phyloP scores from a whole-genome alignment of 2,888 invertebrate genomes.

The Nudaria mundana region DNA sequence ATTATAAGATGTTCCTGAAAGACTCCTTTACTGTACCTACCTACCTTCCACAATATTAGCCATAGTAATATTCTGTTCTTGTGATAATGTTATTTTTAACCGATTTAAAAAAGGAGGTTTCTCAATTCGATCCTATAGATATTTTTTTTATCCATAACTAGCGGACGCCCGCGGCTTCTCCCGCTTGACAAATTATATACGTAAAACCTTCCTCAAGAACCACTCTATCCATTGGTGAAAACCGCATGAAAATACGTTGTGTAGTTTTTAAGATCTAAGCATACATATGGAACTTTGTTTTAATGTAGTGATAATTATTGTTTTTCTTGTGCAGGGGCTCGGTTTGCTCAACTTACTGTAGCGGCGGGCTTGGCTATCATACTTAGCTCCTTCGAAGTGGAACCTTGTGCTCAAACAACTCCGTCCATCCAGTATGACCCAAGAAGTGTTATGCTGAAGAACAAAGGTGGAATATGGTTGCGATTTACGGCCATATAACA shows the following conservation, averaged over 20 bases:
- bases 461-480: constrained; percentile 72
- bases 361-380: constrained; percentile 58
- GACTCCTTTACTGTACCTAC: too few species aligned
- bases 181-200: too few species aligned
- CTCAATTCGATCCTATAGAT: neutral
- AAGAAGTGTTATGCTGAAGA: constrained; percentile 72
- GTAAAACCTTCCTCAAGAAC: too few species aligned
- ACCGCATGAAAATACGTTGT: too few species aligned
- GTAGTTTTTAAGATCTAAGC: too few species aligned
- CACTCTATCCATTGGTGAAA: too few species aligned
- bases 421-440: constrained; percentile 64
- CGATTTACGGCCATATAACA: constrained; percentile 44
- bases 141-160: neutral
- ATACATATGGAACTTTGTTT: constrained; percentile 5
- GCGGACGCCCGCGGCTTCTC: too few species aligned
- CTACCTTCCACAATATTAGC: neutral
- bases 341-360: constrained; percentile 68
- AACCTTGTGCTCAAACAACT: constrained; percentile 64
- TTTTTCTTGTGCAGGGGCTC: constrained; percentile 64
- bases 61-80: too few species aligned
- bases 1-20: neutral
- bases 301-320: too few species aligned
- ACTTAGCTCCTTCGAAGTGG: constrained; percentile 53
- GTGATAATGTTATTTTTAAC: too few species aligned
- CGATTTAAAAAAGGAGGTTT: too few species aligned